phyloP scores from a whole-genome alignment of 2,797 vertebrate genomes.

The Poecilia picta region DNA sequence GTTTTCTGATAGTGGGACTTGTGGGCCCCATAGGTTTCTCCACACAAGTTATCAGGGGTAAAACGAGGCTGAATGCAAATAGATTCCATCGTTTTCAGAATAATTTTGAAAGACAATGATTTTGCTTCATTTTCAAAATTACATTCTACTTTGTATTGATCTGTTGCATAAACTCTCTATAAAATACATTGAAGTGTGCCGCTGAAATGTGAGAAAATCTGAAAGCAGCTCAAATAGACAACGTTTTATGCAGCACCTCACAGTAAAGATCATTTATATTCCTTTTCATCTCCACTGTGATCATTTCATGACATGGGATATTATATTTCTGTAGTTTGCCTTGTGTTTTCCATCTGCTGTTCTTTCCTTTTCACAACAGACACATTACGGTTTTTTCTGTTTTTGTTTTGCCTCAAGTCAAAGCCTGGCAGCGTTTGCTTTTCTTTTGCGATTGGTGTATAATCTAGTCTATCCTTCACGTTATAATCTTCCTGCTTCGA shows the following conservation, averaged over 20 bases:
- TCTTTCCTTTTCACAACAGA: slow-evolving; percentile 37
- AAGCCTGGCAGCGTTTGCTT: slow-evolving; percentile 29
- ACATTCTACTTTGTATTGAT: background rate
- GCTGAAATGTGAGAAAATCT: background rate
- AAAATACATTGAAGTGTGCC: background rate
- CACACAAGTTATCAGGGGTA: background rate
- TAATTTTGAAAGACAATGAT: background rate
- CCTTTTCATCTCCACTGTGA: background rate
- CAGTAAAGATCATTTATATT: background rate
- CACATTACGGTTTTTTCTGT: slow-evolving; percentile 29
- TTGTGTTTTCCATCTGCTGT: slow-evolving; percentile 31
- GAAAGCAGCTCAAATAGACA: background rate
- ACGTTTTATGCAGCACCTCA: background rate
- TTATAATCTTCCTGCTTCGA: slow-evolving; percentile 36
- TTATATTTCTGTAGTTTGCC: slow-evolving; percentile 36
- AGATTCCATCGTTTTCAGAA: background rate
- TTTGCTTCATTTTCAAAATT: background rate
- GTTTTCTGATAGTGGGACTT: background rate
- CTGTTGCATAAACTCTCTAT: background rate
- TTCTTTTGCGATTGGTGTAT: slow-evolving; percentile 24
- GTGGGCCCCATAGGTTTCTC: background rate
- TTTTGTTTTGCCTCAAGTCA: slow-evolving; percentile 44
- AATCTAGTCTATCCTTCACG: slow-evolving; percentile 35
- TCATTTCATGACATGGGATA: background rate
- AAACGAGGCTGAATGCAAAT: background rate